These are phyloP conservation scores for Gadus macrocephalus DNA, from an alignment of 2,113 vertebrate genomes.

Conservation along the genomic window DNA sequence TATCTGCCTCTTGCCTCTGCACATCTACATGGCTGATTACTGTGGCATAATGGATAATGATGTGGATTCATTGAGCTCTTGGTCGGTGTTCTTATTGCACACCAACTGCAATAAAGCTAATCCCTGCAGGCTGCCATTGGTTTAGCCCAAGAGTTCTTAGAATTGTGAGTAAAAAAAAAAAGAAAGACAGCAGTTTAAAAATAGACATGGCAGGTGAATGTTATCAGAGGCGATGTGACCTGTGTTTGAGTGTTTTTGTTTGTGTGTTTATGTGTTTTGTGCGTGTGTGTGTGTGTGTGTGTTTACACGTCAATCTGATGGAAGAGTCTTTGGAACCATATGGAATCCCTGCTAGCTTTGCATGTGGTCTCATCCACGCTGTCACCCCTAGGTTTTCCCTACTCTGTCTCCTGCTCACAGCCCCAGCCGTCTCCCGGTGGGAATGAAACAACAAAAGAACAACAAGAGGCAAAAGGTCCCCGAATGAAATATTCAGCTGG, in stretches of 20 bases:
- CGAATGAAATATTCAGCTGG: too few relatives aligned
- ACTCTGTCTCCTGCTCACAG: too few relatives aligned
- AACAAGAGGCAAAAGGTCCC: too few relatives aligned
- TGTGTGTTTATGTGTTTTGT: constrained; percentile 1
- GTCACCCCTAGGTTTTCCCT: not conserved
- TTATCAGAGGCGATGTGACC: too few relatives aligned
- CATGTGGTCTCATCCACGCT: not conserved
- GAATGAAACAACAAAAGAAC: constrained; percentile 6
- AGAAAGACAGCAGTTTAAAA: too few relatives aligned
- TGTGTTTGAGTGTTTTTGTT: not conserved
- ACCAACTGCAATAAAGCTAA: constrained; percentile 17
- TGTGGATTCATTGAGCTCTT: constrained; percentile 11
- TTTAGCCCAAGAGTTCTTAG: too few relatives aligned
- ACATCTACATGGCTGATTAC: not conserved
- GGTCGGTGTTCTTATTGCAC: not conserved
- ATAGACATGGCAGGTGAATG: too few relatives aligned
- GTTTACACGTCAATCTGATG: not conserved
- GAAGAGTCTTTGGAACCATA: too few relatives aligned
- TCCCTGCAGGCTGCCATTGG: constrained; percentile 5
- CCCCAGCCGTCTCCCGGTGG: not conserved
- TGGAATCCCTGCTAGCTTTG: constrained; percentile 9
- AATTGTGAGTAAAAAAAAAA: too few relatives aligned
- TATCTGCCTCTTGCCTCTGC: too few relatives aligned
- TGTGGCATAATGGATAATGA: constrained; percentile 16
- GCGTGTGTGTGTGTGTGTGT: constrained; percentile 2